Base-by-base conservation (phyloP, 2,797 vertebrate species). In the Trachurus trachurus region DNA sequence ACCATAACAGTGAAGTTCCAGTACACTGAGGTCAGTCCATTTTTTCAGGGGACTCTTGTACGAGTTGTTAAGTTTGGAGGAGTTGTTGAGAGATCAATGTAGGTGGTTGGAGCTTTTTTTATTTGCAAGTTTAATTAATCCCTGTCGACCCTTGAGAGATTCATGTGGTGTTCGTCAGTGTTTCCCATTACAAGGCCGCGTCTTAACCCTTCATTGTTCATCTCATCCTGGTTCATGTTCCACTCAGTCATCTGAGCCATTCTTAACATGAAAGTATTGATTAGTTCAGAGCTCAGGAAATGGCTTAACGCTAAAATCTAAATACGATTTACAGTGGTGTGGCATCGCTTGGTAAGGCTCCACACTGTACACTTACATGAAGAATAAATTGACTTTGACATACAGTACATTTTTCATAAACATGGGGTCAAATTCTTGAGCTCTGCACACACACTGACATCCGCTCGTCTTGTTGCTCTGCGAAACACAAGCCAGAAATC, bases 401-500 rank as follows among this genome's bases (percentile, higher is more conserved):
- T 57, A 21, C 45, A 61, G 60, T 40, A 2, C 5, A 5, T 83
- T 74, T 81, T 83, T 72, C 63, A 13, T 17, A 29, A 65, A 60
- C 61, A 64, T 5, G 0, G 63, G 88, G 85, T 88, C 75, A 90
- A 78, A 90, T 91, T 87, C 84, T 86, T 90, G 75, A 83, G 47
- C 84, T 60, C 74, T 29, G 49, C 83, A 81, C 85, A 79, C 80
- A 91, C 57, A 78, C 76, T 78, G 78, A 85, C 87, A 59, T 88
- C 84, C 45, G 59, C 75, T 85, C 47, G 6, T 76, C 81, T 66
- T 47, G 58, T 71, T 37, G 19, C 62, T 79, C 52, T 26, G 26
- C 17, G 9, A 76, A 81, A 78, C 70, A 70, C 66, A 29, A 74
- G 65, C 61, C 72, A 78, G 58, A 74, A 81, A 53, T n/a, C 22